Evolutionary conservation across 2,113 vertebrate species (phyloP).

Genomic region (Esox niger): DNA sequence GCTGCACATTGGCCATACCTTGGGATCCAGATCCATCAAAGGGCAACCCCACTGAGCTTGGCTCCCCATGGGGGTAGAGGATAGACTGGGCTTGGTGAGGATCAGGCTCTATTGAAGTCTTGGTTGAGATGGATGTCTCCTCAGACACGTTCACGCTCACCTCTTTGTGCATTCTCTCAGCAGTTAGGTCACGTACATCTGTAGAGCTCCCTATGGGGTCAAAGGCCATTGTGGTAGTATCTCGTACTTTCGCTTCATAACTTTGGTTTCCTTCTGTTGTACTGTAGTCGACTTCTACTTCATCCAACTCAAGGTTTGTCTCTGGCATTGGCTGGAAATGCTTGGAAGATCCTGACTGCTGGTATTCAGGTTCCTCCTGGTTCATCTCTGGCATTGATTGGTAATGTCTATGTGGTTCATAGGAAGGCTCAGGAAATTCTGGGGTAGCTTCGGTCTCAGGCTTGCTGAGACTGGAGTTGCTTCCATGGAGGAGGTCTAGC

Average conservation of each 20-base stretch:
- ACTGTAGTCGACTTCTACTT: slow-evolving; percentile 19
- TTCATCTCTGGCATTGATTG: slow-evolving; percentile 31
- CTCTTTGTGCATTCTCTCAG: slow-evolving; percentile 29
- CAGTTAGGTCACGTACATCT: not conserved
- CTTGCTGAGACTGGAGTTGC: slow-evolving; percentile 26
- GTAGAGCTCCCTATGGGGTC: slow-evolving; percentile 1
- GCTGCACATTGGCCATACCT: slow-evolving; percentile 41
- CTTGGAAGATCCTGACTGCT: slow-evolving; percentile 12
- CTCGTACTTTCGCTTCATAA: slow-evolving; percentile 19
- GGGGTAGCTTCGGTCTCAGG: slow-evolving; percentile 44
- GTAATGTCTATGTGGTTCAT: slow-evolving; percentile 30
- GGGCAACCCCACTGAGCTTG: slow-evolving; percentile 23
- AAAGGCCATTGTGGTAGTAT: slow-evolving; percentile 21
- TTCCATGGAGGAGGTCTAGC: not conserved
- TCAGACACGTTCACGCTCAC: slow-evolving; percentile 9
- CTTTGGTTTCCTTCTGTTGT: slow-evolving; percentile 22
- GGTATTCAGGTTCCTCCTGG: slow-evolving; percentile 3
- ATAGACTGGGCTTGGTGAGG: slow-evolving; percentile 29
- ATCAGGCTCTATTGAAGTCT: slow-evolving; percentile 17
- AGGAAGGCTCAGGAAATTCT: not conserved
- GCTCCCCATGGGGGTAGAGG: not conserved
- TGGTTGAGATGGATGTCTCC: slow-evolving; percentile 29
- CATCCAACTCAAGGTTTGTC: slow-evolving; percentile 14
- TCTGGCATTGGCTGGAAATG: slow-evolving; percentile 32
- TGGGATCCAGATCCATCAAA: slow-evolving; percentile 58